These are phyloP conservation scores for Ectemnius continuus DNA, from an alignment of 2,888 invertebrate genomes.

Conservation along the genomic window DNA sequence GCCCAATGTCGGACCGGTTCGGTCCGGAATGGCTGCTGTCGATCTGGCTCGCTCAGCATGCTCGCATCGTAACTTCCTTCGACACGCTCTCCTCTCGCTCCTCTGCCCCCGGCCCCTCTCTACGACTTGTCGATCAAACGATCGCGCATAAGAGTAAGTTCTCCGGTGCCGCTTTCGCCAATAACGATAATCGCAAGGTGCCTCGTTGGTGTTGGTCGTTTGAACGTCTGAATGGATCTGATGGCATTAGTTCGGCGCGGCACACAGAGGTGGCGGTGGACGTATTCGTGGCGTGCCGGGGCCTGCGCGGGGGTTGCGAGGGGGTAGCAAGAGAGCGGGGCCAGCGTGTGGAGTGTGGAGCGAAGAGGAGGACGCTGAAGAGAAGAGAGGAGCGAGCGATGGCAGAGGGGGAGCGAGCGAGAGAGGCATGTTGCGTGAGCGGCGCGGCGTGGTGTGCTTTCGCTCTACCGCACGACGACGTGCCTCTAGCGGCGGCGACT, in stretches of 20 bases:
- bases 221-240: conserved; percentile 80
- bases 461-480: conserved; percentile 50
- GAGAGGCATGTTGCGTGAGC: conserved; percentile 54
- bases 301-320: not conserved
- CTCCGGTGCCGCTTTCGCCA: conserved; percentile 49
- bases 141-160: conserved; percentile 24
- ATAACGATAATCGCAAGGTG: conserved; percentile 65
- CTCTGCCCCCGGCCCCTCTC: not conserved
- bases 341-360: not conserved
- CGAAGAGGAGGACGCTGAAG: conserved; percentile 5
- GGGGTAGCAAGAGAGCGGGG: conserved; percentile 22
- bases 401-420: conserved; percentile 30
- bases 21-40: conserved; percentile 26
- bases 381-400: conserved; percentile 8
- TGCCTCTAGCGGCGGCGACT: conserved; percentile 46
- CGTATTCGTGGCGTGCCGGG: conserved; percentile 43
- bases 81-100: not conserved
- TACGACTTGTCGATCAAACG: conserved; percentile 37
- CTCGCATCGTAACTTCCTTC: not conserved
- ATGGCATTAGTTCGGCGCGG: conserved; percentile 75
- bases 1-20: conserved; percentile 36
- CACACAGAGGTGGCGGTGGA: conserved; percentile 79
- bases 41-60: conserved; percentile 12
- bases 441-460: conserved; percentile 55
- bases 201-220: conserved; percentile 80